phyloP scores from a whole-genome alignment of 2,113 vertebrate species.

The Odontophorus gujanensis region DNA sequence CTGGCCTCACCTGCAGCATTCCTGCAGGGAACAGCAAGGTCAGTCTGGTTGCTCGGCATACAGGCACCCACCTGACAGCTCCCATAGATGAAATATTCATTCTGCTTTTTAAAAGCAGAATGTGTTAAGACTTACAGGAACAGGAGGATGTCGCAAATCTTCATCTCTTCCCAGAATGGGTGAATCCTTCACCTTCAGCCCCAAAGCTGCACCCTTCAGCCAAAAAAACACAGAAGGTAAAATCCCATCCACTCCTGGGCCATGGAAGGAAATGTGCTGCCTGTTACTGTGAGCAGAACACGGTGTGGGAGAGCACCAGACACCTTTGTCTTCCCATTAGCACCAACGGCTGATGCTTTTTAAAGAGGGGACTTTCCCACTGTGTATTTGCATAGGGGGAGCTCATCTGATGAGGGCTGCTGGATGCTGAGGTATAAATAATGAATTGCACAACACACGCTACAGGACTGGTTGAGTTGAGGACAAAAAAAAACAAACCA shows the following conservation, averaged over 20 bases:
- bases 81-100: neutral
- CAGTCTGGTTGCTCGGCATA: neutral
- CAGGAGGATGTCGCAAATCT: neutral
- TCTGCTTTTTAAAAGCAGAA: neutral
- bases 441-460: slow-evolving; percentile 58
- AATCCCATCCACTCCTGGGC: neutral
- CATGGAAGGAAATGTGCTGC: neutral
- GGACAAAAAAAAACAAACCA: slow-evolving; percentile 57
- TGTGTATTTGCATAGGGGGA: slow-evolving; percentile 39
- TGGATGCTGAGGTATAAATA: slow-evolving; percentile 47
- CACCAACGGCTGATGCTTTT: slow-evolving; percentile 45
- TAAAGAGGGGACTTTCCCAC: slow-evolving; percentile 40
- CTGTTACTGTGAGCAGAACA: neutral
- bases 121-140: neutral
- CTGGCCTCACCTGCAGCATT: neutral
- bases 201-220: neutral
- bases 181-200: neutral
- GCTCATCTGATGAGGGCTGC: slow-evolving; percentile 46
- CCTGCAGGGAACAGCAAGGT: neutral
- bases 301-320: slow-evolving; percentile 21
- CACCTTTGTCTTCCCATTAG: slow-evolving; percentile 63
- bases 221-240: neutral
- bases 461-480: neutral
- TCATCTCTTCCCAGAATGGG: neutral
- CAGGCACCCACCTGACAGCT: neutral